Conservation (phyloP, 2,113 vertebrate genomes). For the Scopus umbretta region DNA sequence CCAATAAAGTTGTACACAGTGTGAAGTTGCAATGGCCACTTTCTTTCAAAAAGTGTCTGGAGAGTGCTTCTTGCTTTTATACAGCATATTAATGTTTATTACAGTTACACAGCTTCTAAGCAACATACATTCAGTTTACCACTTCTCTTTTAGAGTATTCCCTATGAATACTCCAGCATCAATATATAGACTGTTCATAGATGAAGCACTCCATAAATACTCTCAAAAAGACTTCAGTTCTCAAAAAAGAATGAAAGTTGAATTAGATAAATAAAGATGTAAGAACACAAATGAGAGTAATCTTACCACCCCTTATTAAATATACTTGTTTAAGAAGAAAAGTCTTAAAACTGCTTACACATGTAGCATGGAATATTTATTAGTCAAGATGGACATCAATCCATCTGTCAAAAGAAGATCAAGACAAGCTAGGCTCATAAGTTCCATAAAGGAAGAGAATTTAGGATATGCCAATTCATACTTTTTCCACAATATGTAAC, state of each 20-base stretch:
- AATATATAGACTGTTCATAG: not conserved
- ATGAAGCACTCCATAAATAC: not conserved
- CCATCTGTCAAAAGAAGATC: not conserved
- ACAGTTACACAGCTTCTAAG: not conserved
- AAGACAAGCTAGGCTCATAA: not conserved
- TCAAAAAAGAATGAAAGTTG: not conserved
- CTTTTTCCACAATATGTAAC: not conserved
- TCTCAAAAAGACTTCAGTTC: not conserved
- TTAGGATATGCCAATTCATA: not conserved
- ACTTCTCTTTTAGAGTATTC: not conserved
- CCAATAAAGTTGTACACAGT: not conserved
- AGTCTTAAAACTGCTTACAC: not conserved
- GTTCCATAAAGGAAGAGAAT: not conserved
- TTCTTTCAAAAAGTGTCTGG: not conserved
- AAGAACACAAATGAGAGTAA: not conserved
- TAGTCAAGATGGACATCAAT: not conserved
- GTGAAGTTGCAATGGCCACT: not conserved
- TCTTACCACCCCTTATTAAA: not conserved
- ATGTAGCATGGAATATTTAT: not conserved
- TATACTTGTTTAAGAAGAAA: not conserved
- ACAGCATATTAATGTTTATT: not conserved
- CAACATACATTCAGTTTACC: not conserved
- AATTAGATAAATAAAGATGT: not conserved
- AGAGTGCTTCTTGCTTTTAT: not conserved
- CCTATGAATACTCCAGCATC: not conserved